Evolutionary conservation across 2,797 vertebrate species (phyloP).

Genomic region (Chanos chanos): DNA sequence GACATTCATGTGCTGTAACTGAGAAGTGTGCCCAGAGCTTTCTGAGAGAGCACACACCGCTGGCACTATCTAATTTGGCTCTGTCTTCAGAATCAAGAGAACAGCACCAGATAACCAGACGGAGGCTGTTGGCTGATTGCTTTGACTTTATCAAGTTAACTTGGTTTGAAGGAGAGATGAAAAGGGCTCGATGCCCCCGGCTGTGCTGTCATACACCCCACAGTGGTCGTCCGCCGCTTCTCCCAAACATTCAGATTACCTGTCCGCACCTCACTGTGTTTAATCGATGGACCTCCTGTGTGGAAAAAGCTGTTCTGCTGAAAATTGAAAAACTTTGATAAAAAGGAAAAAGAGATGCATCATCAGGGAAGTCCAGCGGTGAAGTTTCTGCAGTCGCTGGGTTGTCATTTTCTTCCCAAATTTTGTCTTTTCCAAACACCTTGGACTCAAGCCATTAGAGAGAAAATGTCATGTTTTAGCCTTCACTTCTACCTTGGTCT

Average conservation of each 20-base stretch:
- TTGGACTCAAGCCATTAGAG: too few relatives aligned
- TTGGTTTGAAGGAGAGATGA: conserved; percentile 46
- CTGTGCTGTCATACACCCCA: conserved; percentile 47
- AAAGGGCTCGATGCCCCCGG: conserved; percentile 40
- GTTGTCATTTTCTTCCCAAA: too few relatives aligned
- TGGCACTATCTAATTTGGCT: background rate
- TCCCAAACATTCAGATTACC: too few relatives aligned
- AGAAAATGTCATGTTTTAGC: too few relatives aligned
- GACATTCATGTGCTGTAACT: too few relatives aligned
- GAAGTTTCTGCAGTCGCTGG: too few relatives aligned
- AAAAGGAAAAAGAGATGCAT: too few relatives aligned
- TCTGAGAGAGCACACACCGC: too few relatives aligned
- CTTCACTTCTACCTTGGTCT: too few relatives aligned
- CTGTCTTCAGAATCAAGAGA: background rate
- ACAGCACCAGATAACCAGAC: background rate
- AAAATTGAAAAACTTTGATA: too few relatives aligned
- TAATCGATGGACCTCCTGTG: background rate
- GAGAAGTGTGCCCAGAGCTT: background rate
- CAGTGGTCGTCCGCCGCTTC: conserved; percentile 32
- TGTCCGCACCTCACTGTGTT: background rate
- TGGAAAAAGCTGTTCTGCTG: background rate
- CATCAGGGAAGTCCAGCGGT: too few relatives aligned
- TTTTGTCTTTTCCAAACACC: too few relatives aligned
- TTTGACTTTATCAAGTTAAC: conserved; percentile 49
- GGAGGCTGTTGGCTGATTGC: conserved; percentile 21